Conservation (phyloP, 2,113 vertebrate species). For the Leucopsar rothschildi region DNA sequence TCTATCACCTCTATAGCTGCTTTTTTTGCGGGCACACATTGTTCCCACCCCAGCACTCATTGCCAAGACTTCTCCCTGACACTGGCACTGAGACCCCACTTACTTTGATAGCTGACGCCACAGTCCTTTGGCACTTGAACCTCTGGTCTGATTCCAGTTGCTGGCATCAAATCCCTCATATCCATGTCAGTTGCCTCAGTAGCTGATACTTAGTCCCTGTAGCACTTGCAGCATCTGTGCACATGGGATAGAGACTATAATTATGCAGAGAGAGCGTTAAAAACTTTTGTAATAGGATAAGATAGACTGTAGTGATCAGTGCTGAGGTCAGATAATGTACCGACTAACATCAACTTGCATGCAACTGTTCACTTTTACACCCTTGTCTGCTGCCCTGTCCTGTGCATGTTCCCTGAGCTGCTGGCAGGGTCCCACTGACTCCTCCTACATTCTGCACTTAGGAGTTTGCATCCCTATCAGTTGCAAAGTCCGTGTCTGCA, state of each 20-base stretch:
- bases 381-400: background rate
- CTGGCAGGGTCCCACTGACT: background rate
- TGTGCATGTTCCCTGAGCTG: background rate
- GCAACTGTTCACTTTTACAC: accelerated
- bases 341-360: background rate
- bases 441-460: background rate
- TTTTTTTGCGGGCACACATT: background rate
- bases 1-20: background rate
- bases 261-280: background rate
- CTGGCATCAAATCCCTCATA: background rate
- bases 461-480: background rate
- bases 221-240: background rate
- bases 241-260: background rate
- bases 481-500: background rate
- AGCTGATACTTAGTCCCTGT: background rate
- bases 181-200: accelerated
- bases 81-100: background rate
- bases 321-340: background rate
- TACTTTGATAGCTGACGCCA: background rate
- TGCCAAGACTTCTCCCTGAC: background rate
- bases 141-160: background rate
- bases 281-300: background rate
- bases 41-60: background rate
- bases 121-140: background rate
- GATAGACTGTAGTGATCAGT: background rate